Evolutionary conservation across 2,113 vertebrate species (phyloP).

Genomic region (Calyptomena viridis): DNA sequence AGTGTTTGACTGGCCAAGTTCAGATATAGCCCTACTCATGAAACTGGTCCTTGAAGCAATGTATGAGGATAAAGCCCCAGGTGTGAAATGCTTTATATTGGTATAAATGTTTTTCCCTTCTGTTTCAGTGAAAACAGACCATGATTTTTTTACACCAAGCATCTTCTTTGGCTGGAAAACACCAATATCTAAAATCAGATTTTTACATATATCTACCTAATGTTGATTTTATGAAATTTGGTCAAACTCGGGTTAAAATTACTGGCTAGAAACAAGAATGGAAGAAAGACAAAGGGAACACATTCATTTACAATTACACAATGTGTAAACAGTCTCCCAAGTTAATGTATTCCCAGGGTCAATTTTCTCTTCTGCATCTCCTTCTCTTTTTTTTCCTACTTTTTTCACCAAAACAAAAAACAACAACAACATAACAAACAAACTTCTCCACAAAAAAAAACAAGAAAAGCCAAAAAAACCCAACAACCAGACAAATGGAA

Average conservation of each 20-base stretch:
- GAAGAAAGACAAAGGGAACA: neutral
- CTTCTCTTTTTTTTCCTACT: neutral
- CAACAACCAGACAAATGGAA: too few relatives aligned
- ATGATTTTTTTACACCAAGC: neutral
- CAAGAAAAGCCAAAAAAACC: too few relatives aligned
- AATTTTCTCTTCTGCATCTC: neutral
- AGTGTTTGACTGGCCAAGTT: neutral
- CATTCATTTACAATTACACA: neutral
- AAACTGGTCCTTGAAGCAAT: neutral
- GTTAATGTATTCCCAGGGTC: neutral
- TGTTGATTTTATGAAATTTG: neutral
- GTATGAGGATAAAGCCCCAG: neutral
- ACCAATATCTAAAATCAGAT: neutral
- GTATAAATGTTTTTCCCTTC: neutral
- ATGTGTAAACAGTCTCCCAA: neutral
- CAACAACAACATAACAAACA: too few relatives aligned
- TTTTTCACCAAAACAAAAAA: neutral
- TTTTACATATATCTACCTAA: neutral
- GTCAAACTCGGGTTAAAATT: neutral
- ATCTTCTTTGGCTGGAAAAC: neutral
- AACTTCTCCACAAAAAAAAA: neutral
- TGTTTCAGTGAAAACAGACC: neutral
- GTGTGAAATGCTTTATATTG: neutral
- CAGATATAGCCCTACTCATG: accelerated
- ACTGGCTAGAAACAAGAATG: neutral